Evolutionary conservation across 2,113 vertebrate species (phyloP), one percentile per base, ranked within the genome.

Genomic region (Ibidorhyncha struthersii): DNA sequence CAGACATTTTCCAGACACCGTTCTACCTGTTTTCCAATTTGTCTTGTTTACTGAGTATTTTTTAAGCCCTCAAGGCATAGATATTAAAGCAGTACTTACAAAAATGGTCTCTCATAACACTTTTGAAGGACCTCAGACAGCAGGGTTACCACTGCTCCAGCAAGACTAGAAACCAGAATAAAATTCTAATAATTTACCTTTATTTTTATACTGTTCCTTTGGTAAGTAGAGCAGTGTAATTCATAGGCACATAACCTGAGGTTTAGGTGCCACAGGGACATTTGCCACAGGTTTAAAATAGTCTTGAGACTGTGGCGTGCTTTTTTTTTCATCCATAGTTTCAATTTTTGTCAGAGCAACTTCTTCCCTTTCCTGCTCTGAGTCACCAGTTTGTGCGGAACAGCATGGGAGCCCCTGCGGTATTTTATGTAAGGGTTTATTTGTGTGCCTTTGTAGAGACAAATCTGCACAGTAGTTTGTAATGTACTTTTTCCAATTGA

Each of bases 141-240:
- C n/a, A 92, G 65, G 40, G 36, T 76, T 88, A 58, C 89, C 71
- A 78, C 23, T 5, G 14, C 16, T 79, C 61, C 23, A 4, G 25
- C 17, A 23, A 45, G 43, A 74, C 49, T 41, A 73, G 71, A 63
- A 87, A 87, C 49, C 66, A 87, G 77, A 85, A 87, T 80, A 80
- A 82, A 85, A 78, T 82, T 52, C 41, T 85, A 82, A 59, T 93
- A 76, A 63, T 96, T 90, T 77, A 52, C 18, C 32, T 67, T 85
- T 82, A 80, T 96, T 96, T 97, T 96, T 95, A 49, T 86, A 79
- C n/a, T 41, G 13, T 63, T 74, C 36, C 63, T 82, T 80, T 85
- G 55, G 58, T 85, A 96, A 96, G 77, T 22, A 95, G 56, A 90
- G 50, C 36, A 82, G 63, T 58, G 90, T 20, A 79, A 47, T 93